Percentiles rank a stretch among this genome's conserved stretches.
These are phyloP conservation scores for Cephus runcator DNA, from an alignment of 2,888 invertebrate species.

Conservation along the genomic window DNA sequence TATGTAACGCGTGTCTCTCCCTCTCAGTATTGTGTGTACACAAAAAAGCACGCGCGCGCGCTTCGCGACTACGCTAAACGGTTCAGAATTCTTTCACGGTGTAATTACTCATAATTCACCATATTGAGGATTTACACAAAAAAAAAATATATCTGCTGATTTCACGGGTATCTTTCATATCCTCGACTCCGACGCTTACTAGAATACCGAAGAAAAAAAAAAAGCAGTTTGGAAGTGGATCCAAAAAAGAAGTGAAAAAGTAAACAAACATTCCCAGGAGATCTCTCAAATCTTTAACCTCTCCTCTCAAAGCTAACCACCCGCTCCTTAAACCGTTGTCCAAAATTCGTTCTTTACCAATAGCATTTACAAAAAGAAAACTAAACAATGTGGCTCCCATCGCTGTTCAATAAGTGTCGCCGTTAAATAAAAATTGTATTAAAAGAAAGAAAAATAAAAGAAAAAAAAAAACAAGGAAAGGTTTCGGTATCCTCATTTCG, in stretches of 20 bases:
- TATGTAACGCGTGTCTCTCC: slow-evolving; percentile 8
- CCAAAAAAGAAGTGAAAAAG: not conserved
- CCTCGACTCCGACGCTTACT: not conserved
- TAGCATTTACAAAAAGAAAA: not conserved
- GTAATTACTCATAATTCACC: not conserved
- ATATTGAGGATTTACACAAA: not conserved
- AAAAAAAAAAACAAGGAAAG: not conserved
- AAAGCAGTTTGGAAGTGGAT: not conserved
- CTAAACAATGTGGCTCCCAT: not conserved
- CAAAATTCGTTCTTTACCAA: not conserved
- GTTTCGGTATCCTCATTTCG: not conserved
- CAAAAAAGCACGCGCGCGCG: not conserved
- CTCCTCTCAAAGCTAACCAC: not conserved
- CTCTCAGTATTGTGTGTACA: slow-evolving; percentile 4
- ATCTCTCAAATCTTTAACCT: not conserved
- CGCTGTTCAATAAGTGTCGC: not conserved
- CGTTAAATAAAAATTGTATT: not conserved
- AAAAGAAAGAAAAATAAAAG: not conserved
- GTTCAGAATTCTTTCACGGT: not conserved
- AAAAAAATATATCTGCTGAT: not conserved
- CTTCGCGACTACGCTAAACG: not conserved
- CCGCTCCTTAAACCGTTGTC: not conserved
- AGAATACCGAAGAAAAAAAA: not conserved
- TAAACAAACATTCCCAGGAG: not conserved
- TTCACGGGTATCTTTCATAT: not conserved